Conservation (phyloP, 1,140 invertebrate genomes). For the Ceratoteleas bidentatus region DNA sequence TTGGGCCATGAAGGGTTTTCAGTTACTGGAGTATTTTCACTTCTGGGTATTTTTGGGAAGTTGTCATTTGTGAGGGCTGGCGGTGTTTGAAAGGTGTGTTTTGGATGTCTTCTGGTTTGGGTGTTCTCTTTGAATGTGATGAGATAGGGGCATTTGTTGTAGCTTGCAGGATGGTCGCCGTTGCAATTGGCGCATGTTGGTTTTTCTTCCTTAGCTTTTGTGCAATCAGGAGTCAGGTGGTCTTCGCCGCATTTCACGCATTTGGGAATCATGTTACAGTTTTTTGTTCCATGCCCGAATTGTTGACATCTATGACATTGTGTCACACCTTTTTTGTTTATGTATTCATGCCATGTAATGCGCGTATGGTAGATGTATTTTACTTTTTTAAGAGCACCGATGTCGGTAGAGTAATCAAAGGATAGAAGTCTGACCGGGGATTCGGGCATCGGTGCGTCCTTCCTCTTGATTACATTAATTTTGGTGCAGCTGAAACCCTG, state of each 20-base stretch:
- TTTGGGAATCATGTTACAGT: conserved; percentile 23
- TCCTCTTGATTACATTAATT: conserved; percentile 10
- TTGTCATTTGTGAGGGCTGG: too few relatives aligned
- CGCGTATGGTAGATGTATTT: conserved; percentile 7
- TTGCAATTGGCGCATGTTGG: not conserved
- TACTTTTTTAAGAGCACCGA: conserved; percentile 1
- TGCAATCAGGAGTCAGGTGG: not conserved
- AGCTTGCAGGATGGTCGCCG: not conserved
- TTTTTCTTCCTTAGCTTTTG: not conserved
- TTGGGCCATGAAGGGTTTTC: not conserved
- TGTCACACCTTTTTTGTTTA: conserved; percentile 18
- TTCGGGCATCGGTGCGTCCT: not conserved
- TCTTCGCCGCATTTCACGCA: conserved; percentile 17
- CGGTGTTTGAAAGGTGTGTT: not conserved
- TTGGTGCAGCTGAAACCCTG: not conserved
- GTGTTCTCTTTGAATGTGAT: not conserved
- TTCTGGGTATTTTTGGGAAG: not conserved
- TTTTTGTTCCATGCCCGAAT: conserved; percentile 13
- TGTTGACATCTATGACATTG: conserved; percentile 42
- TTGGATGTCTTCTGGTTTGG: conserved; percentile 20
- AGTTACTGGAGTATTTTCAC: too few relatives aligned
- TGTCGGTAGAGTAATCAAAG: not conserved
- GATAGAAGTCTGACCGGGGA: conserved; percentile 1
- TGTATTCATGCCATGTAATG: conserved; percentile 40
- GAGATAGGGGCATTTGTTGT: not conserved